Percentiles rank a stretch among this genome's conserved stretches.
Conservation (phyloP, 2,113 vertebrate genomes). For the Cinclus mexicanus region DNA sequence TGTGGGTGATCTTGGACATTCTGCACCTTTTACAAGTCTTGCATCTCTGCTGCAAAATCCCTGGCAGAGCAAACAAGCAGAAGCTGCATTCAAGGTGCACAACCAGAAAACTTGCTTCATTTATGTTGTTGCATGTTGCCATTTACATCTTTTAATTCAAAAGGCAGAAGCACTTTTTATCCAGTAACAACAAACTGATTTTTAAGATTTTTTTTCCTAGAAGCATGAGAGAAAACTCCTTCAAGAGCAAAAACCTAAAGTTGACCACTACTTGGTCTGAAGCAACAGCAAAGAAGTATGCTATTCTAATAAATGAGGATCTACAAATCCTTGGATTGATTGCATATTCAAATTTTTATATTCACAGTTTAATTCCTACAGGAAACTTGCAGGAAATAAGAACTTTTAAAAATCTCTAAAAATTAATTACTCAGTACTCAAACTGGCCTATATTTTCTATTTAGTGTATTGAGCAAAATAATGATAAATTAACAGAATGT, state of each 20-base stretch:
- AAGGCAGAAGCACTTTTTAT: not conserved
- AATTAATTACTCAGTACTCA: not conserved
- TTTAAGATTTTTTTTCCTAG: not conserved
- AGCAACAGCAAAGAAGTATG: not conserved
- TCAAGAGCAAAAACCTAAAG: not conserved
- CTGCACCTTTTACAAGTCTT: rapidly evolving
- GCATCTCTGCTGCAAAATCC: not conserved
- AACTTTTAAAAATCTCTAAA: not conserved
- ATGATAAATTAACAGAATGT: not conserved
- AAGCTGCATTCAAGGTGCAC: not conserved
- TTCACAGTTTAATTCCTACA: not conserved
- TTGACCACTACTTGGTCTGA: not conserved
- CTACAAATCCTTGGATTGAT: not conserved
- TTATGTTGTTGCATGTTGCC: not conserved
- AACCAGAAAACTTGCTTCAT: not conserved
- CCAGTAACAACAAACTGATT: not conserved
- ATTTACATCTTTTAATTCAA: not conserved
- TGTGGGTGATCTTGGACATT: not conserved
- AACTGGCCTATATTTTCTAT: not conserved
- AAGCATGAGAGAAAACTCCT: not conserved
- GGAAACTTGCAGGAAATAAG: not conserved
- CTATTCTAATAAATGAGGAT: not conserved
- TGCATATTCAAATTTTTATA: not conserved
- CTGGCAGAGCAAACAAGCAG: not conserved
- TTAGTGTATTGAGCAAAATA: not conserved